Conservation (phyloP, 2,113 vertebrate species). For the Sialia sialis region DNA sequence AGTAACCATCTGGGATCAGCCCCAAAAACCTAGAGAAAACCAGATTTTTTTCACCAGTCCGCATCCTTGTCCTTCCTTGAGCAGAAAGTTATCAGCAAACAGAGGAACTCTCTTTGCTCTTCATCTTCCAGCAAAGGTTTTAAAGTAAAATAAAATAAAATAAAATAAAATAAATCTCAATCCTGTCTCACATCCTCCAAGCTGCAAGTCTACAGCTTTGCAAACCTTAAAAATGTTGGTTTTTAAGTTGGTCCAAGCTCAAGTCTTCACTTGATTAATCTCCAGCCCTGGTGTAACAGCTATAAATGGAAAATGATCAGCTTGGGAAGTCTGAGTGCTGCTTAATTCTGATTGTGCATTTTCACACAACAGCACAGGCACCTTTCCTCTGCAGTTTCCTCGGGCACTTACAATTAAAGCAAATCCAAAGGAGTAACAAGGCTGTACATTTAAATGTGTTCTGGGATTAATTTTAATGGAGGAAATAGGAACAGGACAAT, state of each 20-base stretch:
- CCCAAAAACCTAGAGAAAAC: not conserved
- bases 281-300: not conserved
- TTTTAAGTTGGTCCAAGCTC: not conserved
- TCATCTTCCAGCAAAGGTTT: not conserved
- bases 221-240: not conserved
- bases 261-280: not conserved
- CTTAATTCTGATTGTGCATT: not conserved
- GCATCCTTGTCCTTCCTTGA: not conserved
- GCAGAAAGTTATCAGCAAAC: not conserved
- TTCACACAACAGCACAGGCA: not conserved
- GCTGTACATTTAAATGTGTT: not conserved
- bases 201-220: not conserved
- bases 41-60: not conserved
- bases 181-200: not conserved
- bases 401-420: not conserved
- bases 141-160: accelerated
- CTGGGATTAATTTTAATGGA: not conserved
- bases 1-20: not conserved
- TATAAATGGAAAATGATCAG: not conserved
- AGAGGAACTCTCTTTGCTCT: not conserved
- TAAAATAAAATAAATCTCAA: not conserved
- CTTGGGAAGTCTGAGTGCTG: not conserved
- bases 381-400: not conserved
- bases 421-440: not conserved
- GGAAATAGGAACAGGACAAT: not conserved